Base-by-base conservation (phyloP, 2,797 vertebrate species). In the Protosalanx chinensis region DNA sequence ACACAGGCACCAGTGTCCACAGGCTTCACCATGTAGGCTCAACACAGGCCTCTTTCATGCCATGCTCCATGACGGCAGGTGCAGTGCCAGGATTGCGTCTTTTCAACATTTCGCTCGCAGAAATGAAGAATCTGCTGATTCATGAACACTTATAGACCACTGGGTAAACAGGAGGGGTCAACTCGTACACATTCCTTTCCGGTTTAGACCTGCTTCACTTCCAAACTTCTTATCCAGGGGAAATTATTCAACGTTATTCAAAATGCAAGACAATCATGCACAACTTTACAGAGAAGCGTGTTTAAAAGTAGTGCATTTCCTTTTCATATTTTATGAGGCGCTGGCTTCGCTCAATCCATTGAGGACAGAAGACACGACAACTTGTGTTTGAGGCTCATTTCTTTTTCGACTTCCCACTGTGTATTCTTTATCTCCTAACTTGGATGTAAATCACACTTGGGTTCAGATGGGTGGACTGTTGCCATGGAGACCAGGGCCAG, bases 41-140 rank as follows among this genome's bases (percentile, higher is more conserved):
- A 87, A 90, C 89, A 90, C 89, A 85, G 82, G 80, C 80, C 77
- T 87, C 90, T 88, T 90, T 91, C 86, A 90, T 87, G 70, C 72
- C 67, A 63, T 69, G 81, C 84, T 87, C 81, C 71, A 79, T 82
- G 83, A 82, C 88, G 72, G 76, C 88, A 87, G 88, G 86, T 88
- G 88, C 79, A 85, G 75, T 81, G 79, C 81, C 77, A 76, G 77
- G 74, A 82, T 16, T 67, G 79, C 82, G 86, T 81, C 83, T n/a
- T n/a, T 86, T 49, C 80, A 72, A 65, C 76, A 74, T 60, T 60
- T 70, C 53, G 79, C 81, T 77, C 79, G 75, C 76, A 75, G 73
- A 57, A 32, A 29, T 35, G 78, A 79, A 77, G 78, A 79, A 77
- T 72, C 62, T 72, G 53, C 67, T 27, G 10, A 78, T 88, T 83